phyloP scores from a whole-genome alignment of 2,797 vertebrate genomes.

The Holocentrus rufus region DNA sequence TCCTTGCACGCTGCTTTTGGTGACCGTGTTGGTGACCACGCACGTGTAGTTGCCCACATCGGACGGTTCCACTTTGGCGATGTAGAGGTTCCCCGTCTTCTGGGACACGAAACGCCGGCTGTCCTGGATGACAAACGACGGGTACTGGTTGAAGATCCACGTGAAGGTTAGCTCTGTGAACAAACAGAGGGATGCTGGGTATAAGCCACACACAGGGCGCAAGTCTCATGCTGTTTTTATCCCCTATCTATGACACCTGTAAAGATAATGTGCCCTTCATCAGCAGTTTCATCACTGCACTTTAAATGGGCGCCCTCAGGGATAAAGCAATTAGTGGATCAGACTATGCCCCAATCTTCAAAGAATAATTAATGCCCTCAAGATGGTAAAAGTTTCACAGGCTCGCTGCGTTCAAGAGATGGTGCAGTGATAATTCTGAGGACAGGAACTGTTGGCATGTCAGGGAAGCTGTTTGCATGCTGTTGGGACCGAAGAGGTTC shows the following conservation, averaged over 20 bases:
- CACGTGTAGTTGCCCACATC: conserved; percentile 96
- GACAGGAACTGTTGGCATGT: conserved; percentile 21
- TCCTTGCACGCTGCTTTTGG: conserved; percentile 88
- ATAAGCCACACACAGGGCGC: not conserved
- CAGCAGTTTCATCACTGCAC: conserved; percentile 50
- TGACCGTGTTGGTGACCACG: conserved; percentile 92
- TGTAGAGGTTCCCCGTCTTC: conserved; percentile 93
- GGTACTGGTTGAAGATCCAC: conserved; percentile 96
- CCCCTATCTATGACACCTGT: conserved; percentile 19
- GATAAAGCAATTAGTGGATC: conserved; percentile 66
- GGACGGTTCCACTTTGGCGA: conserved; percentile 92
- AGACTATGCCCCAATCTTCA: conserved; percentile 49
- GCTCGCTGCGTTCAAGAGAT: conserved; percentile 21
- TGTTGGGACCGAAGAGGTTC: too few species aligned
- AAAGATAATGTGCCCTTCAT: conserved; percentile 41
- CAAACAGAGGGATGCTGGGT: conserved; percentile 12
- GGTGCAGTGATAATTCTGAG: conserved; percentile 2
- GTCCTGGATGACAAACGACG: conserved; percentile 90
- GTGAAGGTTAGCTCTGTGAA: conserved; percentile 89
- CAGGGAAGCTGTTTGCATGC: not conserved
- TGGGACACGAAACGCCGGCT: conserved; percentile 94
- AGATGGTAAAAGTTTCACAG: conserved; percentile 39
- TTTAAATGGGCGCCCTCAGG: conserved; percentile 56
- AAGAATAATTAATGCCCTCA: conserved; percentile 67
- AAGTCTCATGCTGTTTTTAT: conserved; percentile 19